phyloP scores from a whole-genome alignment of 2,113 vertebrate species.

The Stigmatopora argus region DNA sequence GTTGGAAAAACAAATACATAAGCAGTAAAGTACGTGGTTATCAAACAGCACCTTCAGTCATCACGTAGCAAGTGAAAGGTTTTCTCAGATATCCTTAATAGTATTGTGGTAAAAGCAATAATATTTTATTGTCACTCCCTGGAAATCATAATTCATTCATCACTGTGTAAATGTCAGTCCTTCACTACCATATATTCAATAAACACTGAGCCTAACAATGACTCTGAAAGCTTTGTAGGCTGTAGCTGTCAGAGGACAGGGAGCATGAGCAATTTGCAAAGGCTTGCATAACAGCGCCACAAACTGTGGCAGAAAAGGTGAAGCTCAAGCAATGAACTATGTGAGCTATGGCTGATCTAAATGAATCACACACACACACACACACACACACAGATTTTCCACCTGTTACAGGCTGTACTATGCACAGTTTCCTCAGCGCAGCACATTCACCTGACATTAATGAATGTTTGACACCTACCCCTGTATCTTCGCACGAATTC shows the following conservation, averaged over 20 bases:
- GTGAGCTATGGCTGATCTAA: slow-evolving; percentile 52
- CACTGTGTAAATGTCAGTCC: slow-evolving; percentile 1
- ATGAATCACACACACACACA: slow-evolving; percentile 21
- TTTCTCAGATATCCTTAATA: not conserved
- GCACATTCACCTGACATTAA: slow-evolving; percentile 44
- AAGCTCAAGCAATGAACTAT: slow-evolving; percentile 44
- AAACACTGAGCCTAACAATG: slow-evolving; percentile 10
- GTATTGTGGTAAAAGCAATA: not conserved
- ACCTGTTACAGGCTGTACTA: slow-evolving; percentile 25
- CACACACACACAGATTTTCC: slow-evolving; percentile 20
- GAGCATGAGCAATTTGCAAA: slow-evolving; percentile 19
- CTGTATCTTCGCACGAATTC: slow-evolving; percentile 18
- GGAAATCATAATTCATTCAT: slow-evolving; percentile 4
- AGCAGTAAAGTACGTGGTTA: not conserved
- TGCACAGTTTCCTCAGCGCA: slow-evolving; percentile 18
- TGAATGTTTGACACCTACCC: slow-evolving; percentile 34
- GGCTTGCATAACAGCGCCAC: slow-evolving; percentile 40
- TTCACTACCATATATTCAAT: not conserved
- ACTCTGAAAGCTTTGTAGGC: slow-evolving; percentile 8
- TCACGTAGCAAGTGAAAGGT: not conserved
- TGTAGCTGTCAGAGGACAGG: slow-evolving; percentile 10
- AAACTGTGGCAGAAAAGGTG: slow-evolving; percentile 29
- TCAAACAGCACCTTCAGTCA: not conserved
- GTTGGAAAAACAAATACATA: not conserved
- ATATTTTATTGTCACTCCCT: not conserved